Percentiles rank a stretch among this genome's conserved stretches.
Conservation (phyloP, 23 tunicate species). For the Botrylloides violaceus region DNA sequence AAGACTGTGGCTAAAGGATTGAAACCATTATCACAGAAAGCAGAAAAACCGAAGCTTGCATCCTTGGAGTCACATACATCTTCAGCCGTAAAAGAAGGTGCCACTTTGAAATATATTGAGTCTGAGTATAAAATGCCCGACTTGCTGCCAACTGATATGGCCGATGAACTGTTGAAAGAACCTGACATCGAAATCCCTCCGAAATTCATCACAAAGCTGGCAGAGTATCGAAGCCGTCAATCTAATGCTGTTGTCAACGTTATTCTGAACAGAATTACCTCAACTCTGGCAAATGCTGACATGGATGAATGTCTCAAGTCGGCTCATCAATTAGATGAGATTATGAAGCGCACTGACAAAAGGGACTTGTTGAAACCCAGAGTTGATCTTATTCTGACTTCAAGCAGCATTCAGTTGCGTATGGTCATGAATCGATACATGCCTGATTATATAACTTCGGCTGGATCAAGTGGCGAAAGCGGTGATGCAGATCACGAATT, state of each 20-base stretch:
- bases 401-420: slow-evolving; percentile 47
- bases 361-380: slow-evolving; percentile 27
- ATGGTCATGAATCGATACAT: slow-evolving; percentile 31
- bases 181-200: slow-evolving; percentile 19
- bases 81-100: background rate
- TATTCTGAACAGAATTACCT: slow-evolving; percentile 23
- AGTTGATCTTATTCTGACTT: slow-evolving; percentile 44
- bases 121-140: slow-evolving; percentile 15
- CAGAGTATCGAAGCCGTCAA: background rate
- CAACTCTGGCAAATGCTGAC: slow-evolving; percentile 39
- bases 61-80: slow-evolving; percentile 8
- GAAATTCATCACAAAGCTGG: background rate
- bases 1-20: slow-evolving; percentile 1
- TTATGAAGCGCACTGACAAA: slow-evolving; percentile 37
- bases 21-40: background rate
- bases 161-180: slow-evolving; percentile 10
- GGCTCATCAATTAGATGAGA: slow-evolving; percentile 49
- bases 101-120: background rate
- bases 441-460: slow-evolving; percentile 20
- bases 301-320: slow-evolving; percentile 34
- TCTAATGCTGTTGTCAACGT: background rate
- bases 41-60: background rate
- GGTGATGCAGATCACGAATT: slow-evolving; percentile 5
- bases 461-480: background rate
- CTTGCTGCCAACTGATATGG: background rate